Base-by-base conservation (phyloP, 2,113 vertebrate species). In the Thamnaconus septentrionalis region DNA sequence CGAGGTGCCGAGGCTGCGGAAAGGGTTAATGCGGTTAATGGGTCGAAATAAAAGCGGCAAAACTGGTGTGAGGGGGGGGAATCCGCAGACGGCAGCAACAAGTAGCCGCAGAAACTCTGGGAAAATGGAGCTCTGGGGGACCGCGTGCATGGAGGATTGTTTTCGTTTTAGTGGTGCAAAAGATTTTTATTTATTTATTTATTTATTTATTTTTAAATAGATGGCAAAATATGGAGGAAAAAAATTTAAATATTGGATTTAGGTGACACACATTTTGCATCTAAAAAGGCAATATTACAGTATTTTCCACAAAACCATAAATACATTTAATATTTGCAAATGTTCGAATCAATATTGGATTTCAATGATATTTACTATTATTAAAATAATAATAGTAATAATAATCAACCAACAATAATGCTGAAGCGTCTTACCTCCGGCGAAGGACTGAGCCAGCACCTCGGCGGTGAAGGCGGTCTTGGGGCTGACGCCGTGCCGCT, bases 401-500 rank as follows among this genome's bases (percentile, higher is more conserved):
- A 46, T 46, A 50, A 50, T 50, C 48, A 31, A 31, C 18, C 18
- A 31, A 31, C 18, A 31, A 31, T 31, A 31, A 31, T 31, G 18
- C 18, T n/a, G 8, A 50, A 50, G n/a, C 9, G 48, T 48, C 90
- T 75, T 83, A 98, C 97, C 96, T 91, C 97, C 97, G 0, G 93
- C 93, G 87, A 98, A 98, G 60, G 96, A 97, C 90, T 98, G 96
- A 0, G 97, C 96, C 84, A 98, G 91, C 9, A 96, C 96, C 77
- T 98, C 97, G 0, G 96, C 97, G 7, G 97, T 98, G 92, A 98
- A 98, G 42, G 96, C 96, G 1, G 94, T 98, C 71, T 93, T 96
- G 79, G 94, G 94, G 79, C 89, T 89, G 84, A 80, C 48, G 78
- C 84, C 70, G 79, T 85, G 91, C 74, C 94, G 93, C 85, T 95